Percentiles rank a stretch among this genome's conserved stretches.
phyloP scores from a whole-genome alignment of 2,797 vertebrate genomes.

The Cyprinodon diabolis region DNA sequence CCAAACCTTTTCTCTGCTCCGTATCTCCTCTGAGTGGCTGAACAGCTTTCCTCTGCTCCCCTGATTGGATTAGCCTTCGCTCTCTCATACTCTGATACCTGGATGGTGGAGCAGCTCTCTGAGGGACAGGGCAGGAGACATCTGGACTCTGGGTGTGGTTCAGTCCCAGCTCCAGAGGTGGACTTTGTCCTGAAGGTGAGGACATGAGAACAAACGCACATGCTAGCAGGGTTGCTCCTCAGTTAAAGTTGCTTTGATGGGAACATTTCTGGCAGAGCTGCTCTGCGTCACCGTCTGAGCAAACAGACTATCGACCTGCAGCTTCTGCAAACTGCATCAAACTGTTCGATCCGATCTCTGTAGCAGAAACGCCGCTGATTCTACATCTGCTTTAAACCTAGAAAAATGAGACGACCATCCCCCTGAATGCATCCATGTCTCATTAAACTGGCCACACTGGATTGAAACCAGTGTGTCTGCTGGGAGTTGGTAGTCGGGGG shows the following conservation, averaged over 20 bases:
- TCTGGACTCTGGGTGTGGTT: constrained; percentile 16
- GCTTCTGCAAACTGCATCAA: too few relatives aligned
- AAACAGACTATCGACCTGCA: too few relatives aligned
- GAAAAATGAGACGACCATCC: too few relatives aligned
- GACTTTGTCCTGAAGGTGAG: constrained; percentile 9
- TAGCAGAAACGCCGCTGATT: too few relatives aligned
- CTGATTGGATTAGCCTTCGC: constrained; percentile 70
- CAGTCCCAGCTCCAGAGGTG: constrained; percentile 22
- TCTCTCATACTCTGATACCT: constrained; percentile 35
- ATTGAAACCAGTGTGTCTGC: too few relatives aligned
- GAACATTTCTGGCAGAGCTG: not conserved
- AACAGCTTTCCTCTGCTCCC: constrained; percentile 55
- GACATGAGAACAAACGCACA: not conserved
- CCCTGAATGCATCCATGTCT: not conserved
- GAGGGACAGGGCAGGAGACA: constrained; percentile 2
- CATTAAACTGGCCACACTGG: too few relatives aligned
- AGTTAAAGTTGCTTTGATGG: not conserved
- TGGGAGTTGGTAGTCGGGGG: too few relatives aligned
- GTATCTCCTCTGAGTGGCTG: constrained; percentile 66
- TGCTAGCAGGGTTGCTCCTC: not conserved
- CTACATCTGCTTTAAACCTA: too few relatives aligned
- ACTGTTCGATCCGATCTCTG: too few relatives aligned
- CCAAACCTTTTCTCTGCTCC: constrained; percentile 17
- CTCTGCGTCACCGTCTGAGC: not conserved
- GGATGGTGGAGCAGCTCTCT: constrained; percentile 31